Percentiles rank a stretch among this genome's conserved stretches.
Evolutionary conservation across 2,888 invertebrate species (phyloP).

Genomic region (Bruchidius siliquastri): DNA sequence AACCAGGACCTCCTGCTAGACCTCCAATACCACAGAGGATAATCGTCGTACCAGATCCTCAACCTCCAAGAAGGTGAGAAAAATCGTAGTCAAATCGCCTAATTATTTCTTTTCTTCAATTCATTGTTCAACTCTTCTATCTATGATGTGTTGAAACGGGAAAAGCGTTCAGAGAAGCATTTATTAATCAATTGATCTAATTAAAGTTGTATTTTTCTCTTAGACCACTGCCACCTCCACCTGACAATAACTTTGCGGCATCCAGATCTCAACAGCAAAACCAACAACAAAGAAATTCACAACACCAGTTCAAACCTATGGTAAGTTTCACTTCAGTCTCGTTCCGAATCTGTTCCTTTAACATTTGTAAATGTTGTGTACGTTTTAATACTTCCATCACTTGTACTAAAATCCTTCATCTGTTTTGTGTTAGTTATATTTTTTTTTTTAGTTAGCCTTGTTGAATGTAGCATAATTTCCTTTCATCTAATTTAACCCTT

Average conservation of each 20-base stretch:
- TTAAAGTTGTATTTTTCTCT: slow-evolving; percentile 9
- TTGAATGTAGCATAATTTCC: slow-evolving; percentile 31
- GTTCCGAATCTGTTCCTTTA: background rate
- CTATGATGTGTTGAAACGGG: too few species aligned
- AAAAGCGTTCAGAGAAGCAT: too few species aligned
- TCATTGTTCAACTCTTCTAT: too few species aligned
- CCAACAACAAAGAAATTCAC: slow-evolving; percentile 77
- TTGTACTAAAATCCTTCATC: slow-evolving; percentile 13
- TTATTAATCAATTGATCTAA: too few species aligned
- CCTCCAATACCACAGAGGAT: slow-evolving; percentile 87
- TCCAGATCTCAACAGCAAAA: slow-evolving; percentile 44
- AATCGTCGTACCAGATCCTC: slow-evolving; percentile 87
- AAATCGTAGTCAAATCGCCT: too few species aligned
- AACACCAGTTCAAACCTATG: slow-evolving; percentile 85
- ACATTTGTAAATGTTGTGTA: slow-evolving; percentile 5
- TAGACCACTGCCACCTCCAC: slow-evolving; percentile 81
- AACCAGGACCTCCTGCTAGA: slow-evolving; percentile 83
- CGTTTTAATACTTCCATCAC: slow-evolving; percentile 7
- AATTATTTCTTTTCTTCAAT: too few species aligned
- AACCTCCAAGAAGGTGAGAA: slow-evolving; percentile 53
- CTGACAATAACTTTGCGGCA: slow-evolving; percentile 58
- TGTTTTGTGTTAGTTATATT: slow-evolving; percentile 12
- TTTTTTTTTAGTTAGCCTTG: slow-evolving; percentile 24
- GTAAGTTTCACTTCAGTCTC: slow-evolving; percentile 50
- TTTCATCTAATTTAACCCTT: slow-evolving; percentile 50